Evolutionary conservation across 1,140 invertebrate species (phyloP).

Genomic region (Lordiphosa clarofinis): DNA sequence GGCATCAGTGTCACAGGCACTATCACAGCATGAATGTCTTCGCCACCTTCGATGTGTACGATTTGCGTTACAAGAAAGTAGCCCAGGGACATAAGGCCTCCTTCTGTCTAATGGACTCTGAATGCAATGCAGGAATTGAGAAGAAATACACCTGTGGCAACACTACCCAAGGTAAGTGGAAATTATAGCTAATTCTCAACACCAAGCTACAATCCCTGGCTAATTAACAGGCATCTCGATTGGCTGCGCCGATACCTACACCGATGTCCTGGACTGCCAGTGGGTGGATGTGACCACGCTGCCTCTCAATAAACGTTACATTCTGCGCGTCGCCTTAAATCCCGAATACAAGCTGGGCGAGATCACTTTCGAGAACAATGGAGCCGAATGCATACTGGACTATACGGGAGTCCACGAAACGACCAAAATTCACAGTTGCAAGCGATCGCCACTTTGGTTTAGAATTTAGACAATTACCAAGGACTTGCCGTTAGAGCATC

Average conservation of each 20-base stretch:
- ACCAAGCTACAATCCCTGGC: conserved; percentile 21
- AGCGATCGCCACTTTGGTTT: conserved; percentile 82
- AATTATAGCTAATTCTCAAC: conserved; percentile 55
- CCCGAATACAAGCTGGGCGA: conserved; percentile 88
- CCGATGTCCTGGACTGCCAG: conserved; percentile 96
- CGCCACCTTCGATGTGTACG: conserved; percentile 95
- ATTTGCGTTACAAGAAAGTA: conserved; percentile 86
- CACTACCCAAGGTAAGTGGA: conserved; percentile 87
- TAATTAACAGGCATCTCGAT: conserved; percentile 89
- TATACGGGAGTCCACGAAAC: conserved; percentile 85
- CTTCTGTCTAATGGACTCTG: conserved; percentile 97
- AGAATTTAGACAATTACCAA: conserved; percentile 12
- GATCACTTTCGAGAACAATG: conserved; percentile 94
- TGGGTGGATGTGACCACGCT: conserved; percentile 98
- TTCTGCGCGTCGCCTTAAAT: conserved; percentile 91
- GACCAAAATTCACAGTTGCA: conserved; percentile 88
- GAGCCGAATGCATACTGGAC: conserved; percentile 88
- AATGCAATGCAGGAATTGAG: conserved; percentile 87
- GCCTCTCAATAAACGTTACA: conserved; percentile 88
- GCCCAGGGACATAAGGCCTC: conserved; percentile 98
- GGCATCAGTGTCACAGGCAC: conserved; percentile 97
- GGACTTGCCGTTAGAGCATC: too few relatives aligned
- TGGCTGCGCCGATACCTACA: conserved; percentile 96
- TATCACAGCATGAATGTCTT: conserved; percentile 99
- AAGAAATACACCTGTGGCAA: conserved; percentile 92